phyloP scores from a whole-genome alignment of 2,888 invertebrate species.

The Drosophila stalkeri region DNA sequence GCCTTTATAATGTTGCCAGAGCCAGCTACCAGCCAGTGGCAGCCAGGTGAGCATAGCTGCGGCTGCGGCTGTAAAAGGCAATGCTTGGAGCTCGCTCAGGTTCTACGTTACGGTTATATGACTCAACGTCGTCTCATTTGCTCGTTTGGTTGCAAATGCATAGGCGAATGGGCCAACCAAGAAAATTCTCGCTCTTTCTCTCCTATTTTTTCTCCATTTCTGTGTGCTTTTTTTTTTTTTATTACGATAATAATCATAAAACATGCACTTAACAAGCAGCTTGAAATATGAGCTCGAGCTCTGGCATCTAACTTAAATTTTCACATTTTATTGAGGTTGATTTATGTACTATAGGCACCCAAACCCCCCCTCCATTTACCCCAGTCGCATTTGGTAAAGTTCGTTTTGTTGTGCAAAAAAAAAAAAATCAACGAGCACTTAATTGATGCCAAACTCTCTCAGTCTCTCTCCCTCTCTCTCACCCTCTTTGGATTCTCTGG shows the following conservation, averaged over 20 bases:
- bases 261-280: conserved; percentile 82
- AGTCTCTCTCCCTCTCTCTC: background rate
- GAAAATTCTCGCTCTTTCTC: conserved; percentile 4
- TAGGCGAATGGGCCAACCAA: conserved; percentile 44
- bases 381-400: background rate
- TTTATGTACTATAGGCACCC: conserved; percentile 56
- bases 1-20: conserved; percentile 76
- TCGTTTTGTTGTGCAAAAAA: background rate
- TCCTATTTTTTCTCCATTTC: conserved; percentile 20
- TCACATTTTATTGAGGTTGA: conserved; percentile 73
- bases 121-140: conserved; percentile 65
- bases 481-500: conserved; percentile 6
- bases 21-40: conserved; percentile 20
- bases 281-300: conserved; percentile 73
- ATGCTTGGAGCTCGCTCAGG: conserved; percentile 24
- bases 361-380: background rate
- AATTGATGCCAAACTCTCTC: conserved; percentile 61
- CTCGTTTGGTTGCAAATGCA: conserved; percentile 63
- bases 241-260: conserved; percentile 81
- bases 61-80: conserved; percentile 27
- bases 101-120: conserved; percentile 17
- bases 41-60: conserved; percentile 7
- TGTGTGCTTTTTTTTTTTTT: conserved; percentile 59
- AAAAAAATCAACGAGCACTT: conserved; percentile 65
- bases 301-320: conserved; percentile 71